These are phyloP conservation scores for Xenopus borealis DNA, from an alignment of 2,113 vertebrate genomes.

Conservation along the genomic window DNA sequence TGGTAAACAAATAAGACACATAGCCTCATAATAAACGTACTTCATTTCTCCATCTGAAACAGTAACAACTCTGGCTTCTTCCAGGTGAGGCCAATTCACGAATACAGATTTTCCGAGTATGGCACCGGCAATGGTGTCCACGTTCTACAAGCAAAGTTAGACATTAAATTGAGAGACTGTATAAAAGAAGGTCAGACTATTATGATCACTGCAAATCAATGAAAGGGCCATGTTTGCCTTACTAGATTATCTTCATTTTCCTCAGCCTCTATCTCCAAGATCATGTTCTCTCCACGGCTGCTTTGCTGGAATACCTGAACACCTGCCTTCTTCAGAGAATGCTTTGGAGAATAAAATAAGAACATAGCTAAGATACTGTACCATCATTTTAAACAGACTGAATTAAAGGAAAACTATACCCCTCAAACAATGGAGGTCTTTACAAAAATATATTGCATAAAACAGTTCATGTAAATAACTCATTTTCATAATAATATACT, in stretches of 20 bases:
- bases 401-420: neutral
- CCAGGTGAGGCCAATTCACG: slow-evolving; percentile 96
- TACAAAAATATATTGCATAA: too few relatives aligned
- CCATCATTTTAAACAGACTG: neutral
- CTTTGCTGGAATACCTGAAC: slow-evolving; percentile 95
- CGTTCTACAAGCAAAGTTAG: slow-evolving; percentile 56
- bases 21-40: slow-evolving; percentile 63
- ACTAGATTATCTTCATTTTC: slow-evolving; percentile 69
- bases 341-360: slow-evolving; percentile 63
- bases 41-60: slow-evolving; percentile 90
- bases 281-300: slow-evolving; percentile 95
- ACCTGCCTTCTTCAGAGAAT: slow-evolving; percentile 84
- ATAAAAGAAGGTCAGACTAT: too few relatives aligned
- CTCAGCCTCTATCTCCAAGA: slow-evolving; percentile 77
- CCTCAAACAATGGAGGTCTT: too few relatives aligned
- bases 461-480: too few relatives aligned
- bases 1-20: too few relatives aligned
- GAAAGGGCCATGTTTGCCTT: slow-evolving; percentile 48
- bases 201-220: too few relatives aligned
- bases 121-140: slow-evolving; percentile 72
- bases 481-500: too few relatives aligned
- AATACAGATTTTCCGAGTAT: slow-evolving; percentile 84
- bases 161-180: too few relatives aligned
- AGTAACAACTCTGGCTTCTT: slow-evolving; percentile 88
- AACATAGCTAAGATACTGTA: neutral